Base-by-base conservation (phyloP, 2,888 invertebrate species). In the Formica aserva region DNA sequence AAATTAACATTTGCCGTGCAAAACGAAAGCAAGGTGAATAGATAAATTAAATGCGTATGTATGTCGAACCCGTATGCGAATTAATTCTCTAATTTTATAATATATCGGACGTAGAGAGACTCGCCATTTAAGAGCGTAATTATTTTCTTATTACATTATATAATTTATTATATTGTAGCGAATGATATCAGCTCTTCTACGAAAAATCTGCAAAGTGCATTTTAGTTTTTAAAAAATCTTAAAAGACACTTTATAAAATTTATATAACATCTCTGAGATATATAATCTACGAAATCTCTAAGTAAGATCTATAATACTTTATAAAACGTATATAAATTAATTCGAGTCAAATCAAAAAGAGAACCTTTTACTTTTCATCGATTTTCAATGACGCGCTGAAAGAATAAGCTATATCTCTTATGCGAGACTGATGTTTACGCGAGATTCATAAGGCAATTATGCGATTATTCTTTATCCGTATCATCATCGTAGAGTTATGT, bases 1-100 rank as follows among this genome's bases (percentile, higher is more conserved):
- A 74, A 74, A 78, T 74, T 78, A 78, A 60, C 75, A 13, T 60
- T 78, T 18, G 18, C 26, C 18, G 60, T 78, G 75, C 45, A 45
- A 78, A 78, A 78, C 13, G 45, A 74, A 78, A 45, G 60, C 60
- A 74, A 78, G 26, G 32, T 18, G 78, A 71, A 32, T 35, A 15
- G n/a, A 6, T 48, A 18, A 76, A 72, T 45, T 72, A 45, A 78
- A 32, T 72, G 29, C 45, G 41, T n/a, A 48, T 32, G 29, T 29
- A 6, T 48, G 13, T 48, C 32, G 13, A 8, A 32, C 1, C 22
- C 13, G 2, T 78, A 32, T 45, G 32, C 5, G 18, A 45, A 8
- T 35, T 32, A 35, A 72, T 41, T 60, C n/a, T n/a, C 4, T 45
- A 15, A 71, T 3, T 22, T 41, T 71, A 57, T 22, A 22, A 6